Evolutionary conservation across 2,113 vertebrate genomes (phyloP).

Genomic region (Toxotes chatareus): DNA sequence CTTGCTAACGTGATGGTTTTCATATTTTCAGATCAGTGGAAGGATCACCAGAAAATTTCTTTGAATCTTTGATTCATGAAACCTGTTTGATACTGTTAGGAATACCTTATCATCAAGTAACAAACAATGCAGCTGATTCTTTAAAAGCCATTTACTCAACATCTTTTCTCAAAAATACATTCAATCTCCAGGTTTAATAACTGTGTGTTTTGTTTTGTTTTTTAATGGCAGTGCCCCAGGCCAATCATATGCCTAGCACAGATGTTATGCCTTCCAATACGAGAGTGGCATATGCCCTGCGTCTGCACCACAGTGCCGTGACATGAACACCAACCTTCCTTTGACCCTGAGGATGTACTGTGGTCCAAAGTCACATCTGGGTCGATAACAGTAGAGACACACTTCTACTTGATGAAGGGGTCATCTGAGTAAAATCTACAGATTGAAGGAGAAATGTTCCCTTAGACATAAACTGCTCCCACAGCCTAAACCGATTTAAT

Average conservation of each 20-base stretch:
- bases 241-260: constrained; percentile 2
- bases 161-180: not conserved
- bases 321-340: not conserved
- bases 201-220: not conserved
- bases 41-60: not conserved
- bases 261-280: constrained; percentile 15
- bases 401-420: not conserved
- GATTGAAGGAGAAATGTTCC: not conserved
- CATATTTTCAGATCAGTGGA: constrained; percentile 13
- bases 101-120: not conserved
- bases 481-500: not conserved
- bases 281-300: not conserved
- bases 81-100: not conserved
- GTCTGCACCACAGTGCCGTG: not conserved
- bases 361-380: not conserved
- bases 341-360: not conserved
- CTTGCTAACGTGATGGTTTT: constrained; percentile 26
- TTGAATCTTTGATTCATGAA: not conserved
- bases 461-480: not conserved
- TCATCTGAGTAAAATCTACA: not conserved
- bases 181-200: not conserved
- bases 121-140: not conserved
- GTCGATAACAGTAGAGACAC: not conserved
- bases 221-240: not conserved
- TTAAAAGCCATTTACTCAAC: not conserved